These are phyloP conservation scores for Drosophila dives DNA, from an alignment of 2,888 invertebrate genomes.

Conservation along the genomic window DNA sequence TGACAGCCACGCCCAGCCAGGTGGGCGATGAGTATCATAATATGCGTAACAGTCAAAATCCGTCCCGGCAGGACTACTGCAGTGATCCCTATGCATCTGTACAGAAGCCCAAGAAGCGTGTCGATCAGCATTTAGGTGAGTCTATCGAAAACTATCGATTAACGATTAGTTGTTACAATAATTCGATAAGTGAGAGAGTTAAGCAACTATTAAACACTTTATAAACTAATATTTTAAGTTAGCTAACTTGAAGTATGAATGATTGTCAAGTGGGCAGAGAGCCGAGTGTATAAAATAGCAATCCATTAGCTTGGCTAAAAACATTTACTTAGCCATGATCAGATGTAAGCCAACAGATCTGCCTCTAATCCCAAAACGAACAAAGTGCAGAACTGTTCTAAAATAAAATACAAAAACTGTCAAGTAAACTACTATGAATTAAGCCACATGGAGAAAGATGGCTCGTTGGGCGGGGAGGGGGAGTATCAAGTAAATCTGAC, in stretches of 20 bases:
- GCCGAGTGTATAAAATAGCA: not conserved
- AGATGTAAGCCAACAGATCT: not conserved
- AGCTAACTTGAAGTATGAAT: not conserved
- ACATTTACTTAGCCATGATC: not conserved
- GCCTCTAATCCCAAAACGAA: not conserved
- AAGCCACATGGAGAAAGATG: constrained; percentile 8
- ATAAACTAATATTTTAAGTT: not conserved
- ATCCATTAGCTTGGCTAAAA: not conserved
- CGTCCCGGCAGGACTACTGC: constrained; percentile 94
- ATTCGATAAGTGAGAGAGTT: not conserved
- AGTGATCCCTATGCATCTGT: constrained; percentile 95
- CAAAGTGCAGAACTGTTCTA: not conserved
- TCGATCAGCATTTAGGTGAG: constrained; percentile 95
- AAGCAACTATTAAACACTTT: not conserved
- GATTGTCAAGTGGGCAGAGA: not conserved
- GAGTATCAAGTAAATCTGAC: constrained; percentile 44
- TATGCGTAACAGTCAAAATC: constrained; percentile 91
- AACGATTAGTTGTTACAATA: not conserved
- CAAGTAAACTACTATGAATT: constrained; percentile 10
- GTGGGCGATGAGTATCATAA: constrained; percentile 90
- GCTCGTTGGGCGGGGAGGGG: not conserved
- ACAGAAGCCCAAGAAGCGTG: constrained; percentile 94
- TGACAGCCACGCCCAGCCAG: constrained; percentile 88
- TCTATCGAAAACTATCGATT: constrained; percentile 44
- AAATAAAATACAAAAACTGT: constrained; percentile 14